These are phyloP conservation scores for Hypothenemus hampei DNA, from an alignment of 1,140 invertebrate genomes.

Conservation along the genomic window DNA sequence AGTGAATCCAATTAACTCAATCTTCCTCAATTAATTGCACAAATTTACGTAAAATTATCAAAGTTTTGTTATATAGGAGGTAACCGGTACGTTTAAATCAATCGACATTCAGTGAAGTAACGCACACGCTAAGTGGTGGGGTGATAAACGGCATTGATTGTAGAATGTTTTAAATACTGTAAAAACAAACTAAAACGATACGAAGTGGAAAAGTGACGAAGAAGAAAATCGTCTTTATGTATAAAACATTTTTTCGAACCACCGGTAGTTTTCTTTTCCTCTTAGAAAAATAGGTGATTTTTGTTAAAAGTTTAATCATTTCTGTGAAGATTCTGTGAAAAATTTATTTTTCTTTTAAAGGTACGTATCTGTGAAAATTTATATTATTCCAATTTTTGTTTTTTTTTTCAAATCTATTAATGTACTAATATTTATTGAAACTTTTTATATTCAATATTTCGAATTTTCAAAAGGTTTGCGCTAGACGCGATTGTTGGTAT, in stretches of 20 bases:
- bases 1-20: no score
- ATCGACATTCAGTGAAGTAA: no score
- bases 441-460: no score
- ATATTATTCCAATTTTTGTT: not conserved
- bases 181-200: not conserved
- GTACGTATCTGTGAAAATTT: not conserved
- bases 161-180: not conserved
- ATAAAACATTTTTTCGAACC: not conserved
- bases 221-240: not conserved
- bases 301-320: not conserved
- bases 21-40: no score
- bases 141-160: not conserved
- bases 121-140: not conserved
- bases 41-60: no score
- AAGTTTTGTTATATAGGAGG: no score
- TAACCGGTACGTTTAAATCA: no score
- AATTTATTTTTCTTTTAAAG: not conserved
- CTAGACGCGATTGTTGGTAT: no score
- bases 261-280: not conserved
- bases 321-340: not conserved
- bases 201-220: not conserved
- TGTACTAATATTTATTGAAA: no score
- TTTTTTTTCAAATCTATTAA: not conserved
- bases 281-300: not conserved
- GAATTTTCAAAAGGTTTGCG: no score